Conservation (phyloP, 2,113 vertebrate species). For the Clarias gariepinus region DNA sequence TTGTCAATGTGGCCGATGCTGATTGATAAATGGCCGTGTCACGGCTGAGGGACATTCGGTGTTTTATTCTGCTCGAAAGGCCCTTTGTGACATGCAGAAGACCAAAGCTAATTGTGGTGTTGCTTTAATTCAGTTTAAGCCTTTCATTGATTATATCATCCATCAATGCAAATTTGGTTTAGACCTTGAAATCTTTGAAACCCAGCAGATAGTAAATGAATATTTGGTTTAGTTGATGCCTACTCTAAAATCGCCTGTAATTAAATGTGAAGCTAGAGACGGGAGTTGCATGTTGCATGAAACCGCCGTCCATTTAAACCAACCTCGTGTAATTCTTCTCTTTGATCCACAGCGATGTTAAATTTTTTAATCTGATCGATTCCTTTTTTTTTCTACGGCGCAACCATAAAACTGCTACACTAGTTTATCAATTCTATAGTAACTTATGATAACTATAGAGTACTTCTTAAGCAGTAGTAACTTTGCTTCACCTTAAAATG, state of each 20-base stretch:
- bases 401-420: not conserved
- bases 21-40: conserved; percentile 96
- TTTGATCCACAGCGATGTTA: not conserved
- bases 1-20: conserved; percentile 95
- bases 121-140: conserved; percentile 54
- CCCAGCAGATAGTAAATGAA: conserved; percentile 29
- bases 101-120: conserved; percentile 51
- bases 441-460: not conserved
- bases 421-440: too few relatives aligned
- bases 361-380: not conserved
- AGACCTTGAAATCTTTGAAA: conserved; percentile 34
- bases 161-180: conserved; percentile 52
- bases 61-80: conserved; percentile 80
- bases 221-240: conserved; percentile 37
- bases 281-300: conserved; percentile 7
- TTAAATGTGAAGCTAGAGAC: conserved; percentile 25
- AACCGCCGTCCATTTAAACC: not conserved
- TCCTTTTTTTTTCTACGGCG: not conserved
- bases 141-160: conserved; percentile 52
- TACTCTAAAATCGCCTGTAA: conserved; percentile 20
- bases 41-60: conserved; percentile 85
- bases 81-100: conserved; percentile 47
- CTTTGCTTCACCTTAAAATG: not conserved
- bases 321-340: not conserved
- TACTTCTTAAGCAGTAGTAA: not conserved